Base-by-base conservation (phyloP, 2,113 vertebrate species). In the Erythrolamprus reginae region DNA sequence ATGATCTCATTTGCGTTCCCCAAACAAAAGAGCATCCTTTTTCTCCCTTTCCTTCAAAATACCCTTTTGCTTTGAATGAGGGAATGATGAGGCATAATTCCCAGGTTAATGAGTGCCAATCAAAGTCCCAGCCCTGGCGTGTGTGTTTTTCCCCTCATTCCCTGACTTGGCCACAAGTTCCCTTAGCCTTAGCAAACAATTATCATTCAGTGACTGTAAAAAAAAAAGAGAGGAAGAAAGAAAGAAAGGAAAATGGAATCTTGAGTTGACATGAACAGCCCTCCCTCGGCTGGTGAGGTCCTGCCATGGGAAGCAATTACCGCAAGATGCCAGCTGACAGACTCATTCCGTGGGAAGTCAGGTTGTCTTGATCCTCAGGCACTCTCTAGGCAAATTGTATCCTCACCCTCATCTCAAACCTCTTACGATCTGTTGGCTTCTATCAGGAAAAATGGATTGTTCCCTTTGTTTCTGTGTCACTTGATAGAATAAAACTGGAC, bases 251-350 rank as follows among this genome's bases (percentile, higher is more conserved):
- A 88, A 61, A 98, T 98, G 98, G 98, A 98, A 98, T 98, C 98
- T 98, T 96, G 96, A 96, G 97, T 97, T 96, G 98, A 97, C 92
- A 97, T 94, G 97, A 96, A 96, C 96, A 97, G 96, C 98, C 96
- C 97, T 98, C 97, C 97, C 97, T 95, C 61, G 96, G 97, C 98
- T 98, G 97, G 97, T 96, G 96, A 97, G 98, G 98, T 98, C 98
- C 98, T 98, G 98, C 98, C 98, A 98, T 98, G 98, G 98, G 98
- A 99, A 98, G 98, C 98, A 99, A 99, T 99, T 99, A 98, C 97
- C 90, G 97, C 98, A 97, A 97, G 98, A 98, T 98, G 98, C 98
- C 98, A 99, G 98, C 98, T 99, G 98, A 99, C 98, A 99, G 98
- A 97, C 98, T 97, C 96, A 97, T 98, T 98, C 98, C 96, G 97